Evolutionary conservation across 2,113 vertebrate species (phyloP).

Genomic region (Pionites leucogaster): DNA sequence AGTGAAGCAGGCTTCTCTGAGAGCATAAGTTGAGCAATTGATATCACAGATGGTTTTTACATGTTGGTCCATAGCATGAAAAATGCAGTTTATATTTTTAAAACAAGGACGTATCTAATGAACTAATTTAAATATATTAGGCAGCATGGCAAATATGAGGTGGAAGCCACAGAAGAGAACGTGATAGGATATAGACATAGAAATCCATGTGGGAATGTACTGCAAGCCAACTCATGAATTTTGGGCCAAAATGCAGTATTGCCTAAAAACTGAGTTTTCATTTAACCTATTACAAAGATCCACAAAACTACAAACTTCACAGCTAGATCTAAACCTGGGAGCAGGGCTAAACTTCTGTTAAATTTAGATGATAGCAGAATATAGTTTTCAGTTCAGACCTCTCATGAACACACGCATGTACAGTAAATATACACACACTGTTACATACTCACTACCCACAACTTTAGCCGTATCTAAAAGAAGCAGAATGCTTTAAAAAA

Average conservation of each 20-base stretch:
- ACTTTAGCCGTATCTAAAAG: neutral
- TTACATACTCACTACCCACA: neutral
- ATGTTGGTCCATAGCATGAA: constrained; percentile 53
- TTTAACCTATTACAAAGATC: neutral
- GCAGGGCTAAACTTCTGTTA: neutral
- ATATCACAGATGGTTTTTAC: constrained; percentile 60
- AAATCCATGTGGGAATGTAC: neutral
- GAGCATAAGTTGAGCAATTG: constrained; percentile 44
- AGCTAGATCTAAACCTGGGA: neutral
- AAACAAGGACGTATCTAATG: neutral
- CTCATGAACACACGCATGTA: neutral
- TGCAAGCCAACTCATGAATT: neutral
- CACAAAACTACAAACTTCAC: neutral
- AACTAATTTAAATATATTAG: constrained; percentile 37
- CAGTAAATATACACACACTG: neutral
- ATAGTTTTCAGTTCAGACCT: neutral
- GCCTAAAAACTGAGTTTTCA: neutral
- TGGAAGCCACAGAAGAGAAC: neutral
- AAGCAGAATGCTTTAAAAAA: constrained; percentile 38
- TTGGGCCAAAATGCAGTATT: neutral
- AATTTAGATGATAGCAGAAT: neutral
- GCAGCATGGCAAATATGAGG: neutral
- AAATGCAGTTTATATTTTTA: constrained; percentile 51
- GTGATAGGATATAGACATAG: neutral
- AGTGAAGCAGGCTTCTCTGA: neutral